Percentiles rank a stretch among this genome's conserved stretches.
These are phyloP conservation scores for Brachionus sp. DNA, from an alignment of 1,140 invertebrate genomes.

Conservation along the genomic window DNA sequence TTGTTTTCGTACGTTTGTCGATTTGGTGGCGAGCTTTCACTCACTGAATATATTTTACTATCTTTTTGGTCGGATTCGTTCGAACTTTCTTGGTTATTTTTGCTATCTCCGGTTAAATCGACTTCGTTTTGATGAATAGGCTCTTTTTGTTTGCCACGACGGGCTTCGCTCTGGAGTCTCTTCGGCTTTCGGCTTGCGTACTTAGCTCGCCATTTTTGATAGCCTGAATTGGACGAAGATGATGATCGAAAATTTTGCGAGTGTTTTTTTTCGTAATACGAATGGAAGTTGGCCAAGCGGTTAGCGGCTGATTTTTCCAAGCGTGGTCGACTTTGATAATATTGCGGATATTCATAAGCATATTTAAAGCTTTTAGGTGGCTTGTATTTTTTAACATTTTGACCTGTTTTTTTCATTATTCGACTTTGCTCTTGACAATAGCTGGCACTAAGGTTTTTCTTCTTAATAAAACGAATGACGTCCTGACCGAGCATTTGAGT, in stretches of 20 bases:
- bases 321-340: background rate
- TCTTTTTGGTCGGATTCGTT: background rate
- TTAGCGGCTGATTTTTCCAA: background rate
- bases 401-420: conserved; percentile 7
- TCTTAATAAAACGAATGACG: conserved; percentile 26
- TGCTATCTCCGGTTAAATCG: background rate
- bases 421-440: conserved; percentile 43
- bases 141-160: background rate
- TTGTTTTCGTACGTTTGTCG: background rate
- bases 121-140: background rate
- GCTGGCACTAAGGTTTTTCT: conserved; percentile 29
- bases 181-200: background rate
- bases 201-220: background rate
- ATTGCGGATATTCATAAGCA: conserved; percentile 39
- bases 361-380: background rate
- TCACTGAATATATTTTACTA: background rate
- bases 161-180: background rate
- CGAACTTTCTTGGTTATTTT: background rate
- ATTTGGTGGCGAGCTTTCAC: background rate
- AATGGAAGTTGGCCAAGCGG: background rate
- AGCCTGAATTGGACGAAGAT: background rate
- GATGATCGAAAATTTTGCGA: background rate
- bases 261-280: background rate
- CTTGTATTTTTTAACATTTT: background rate
- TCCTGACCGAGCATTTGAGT: conserved; percentile 36